Conservation (phyloP, 1,140 invertebrate species). For the Helicoverpa zea region DNA sequence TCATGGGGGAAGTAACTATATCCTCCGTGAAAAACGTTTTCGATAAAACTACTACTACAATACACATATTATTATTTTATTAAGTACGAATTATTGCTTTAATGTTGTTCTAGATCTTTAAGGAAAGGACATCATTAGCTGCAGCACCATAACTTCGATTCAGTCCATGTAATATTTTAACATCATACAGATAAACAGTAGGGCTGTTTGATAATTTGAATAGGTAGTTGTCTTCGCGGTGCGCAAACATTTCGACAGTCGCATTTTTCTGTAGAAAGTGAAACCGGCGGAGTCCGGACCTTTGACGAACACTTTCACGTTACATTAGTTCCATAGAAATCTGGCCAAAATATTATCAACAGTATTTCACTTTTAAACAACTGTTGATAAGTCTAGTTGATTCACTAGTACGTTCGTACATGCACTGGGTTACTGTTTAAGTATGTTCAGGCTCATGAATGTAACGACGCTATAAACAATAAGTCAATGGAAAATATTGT, state of each 20-base stretch:
- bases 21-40: too few relatives aligned
- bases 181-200: neutral
- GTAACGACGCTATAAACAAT: neutral
- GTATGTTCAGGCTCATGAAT: neutral
- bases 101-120: neutral
- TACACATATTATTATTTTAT: too few relatives aligned
- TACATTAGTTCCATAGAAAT: constrained; percentile 52
- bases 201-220: constrained; percentile 3
- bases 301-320: constrained; percentile 65
- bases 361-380: neutral
- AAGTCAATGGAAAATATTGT: neutral
- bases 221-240: constrained; percentile 30
- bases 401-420: neutral
- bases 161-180: neutral
- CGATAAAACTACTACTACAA: too few relatives aligned
- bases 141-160: neutral
- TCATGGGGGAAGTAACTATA: too few relatives aligned
- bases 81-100: too few relatives aligned
- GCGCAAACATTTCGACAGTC: constrained; percentile 62
- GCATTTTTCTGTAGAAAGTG: constrained; percentile 81
- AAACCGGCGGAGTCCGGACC: constrained; percentile 64
- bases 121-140: too few relatives aligned
- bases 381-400: neutral
- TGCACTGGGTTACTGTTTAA: neutral
- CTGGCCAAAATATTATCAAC: constrained; percentile 10